Evolutionary conservation across 1,140 invertebrate genomes (phyloP), one percentile per base, ranked within the genome.

Genomic region (Drosophila nigromelanica): DNA sequence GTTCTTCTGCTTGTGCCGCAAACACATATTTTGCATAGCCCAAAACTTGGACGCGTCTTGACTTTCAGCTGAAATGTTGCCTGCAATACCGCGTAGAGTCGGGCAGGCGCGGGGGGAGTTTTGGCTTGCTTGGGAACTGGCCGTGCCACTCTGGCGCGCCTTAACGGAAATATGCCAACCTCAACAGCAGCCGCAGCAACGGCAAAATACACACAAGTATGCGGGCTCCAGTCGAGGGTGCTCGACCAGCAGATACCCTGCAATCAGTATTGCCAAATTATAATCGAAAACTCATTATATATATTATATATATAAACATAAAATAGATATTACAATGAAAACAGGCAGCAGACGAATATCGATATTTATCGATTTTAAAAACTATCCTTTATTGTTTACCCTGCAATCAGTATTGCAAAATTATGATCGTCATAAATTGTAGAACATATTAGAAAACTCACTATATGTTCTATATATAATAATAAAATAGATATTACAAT

Each of bases 141-240:
- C 79, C 68, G 82, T 87, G 83, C 82, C 79, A 87, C 83, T 87
- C 82, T 89, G 74, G 82, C 79, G 70, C 85, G 78, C 78, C 83
- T 87, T 87, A 87, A 87, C 82, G 82, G 82, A 87, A 87, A 86
- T 73, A 76, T 79, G 75, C 78, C 75, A 74, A 71, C 83, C 73
- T 66, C 80, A 83, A 83, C 76, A 74, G 47, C 78, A 78, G 56
- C 50, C 78, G 39, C 73, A 70, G 47, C 82, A 78, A 61, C 50
- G 80, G 39, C 73, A 70, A 56, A 71, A 76, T 40, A n/a, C n/a
- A n/a, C 8, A 33, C 27, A 14, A 50, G 27, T 15, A 50, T 14
- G 30, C 18, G 50, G 18, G 50, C 27, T 35, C 1, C 14, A 1
- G 14, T 5, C 3, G 30, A 30, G 8, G 2, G 0, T 18, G 30